Evolutionary conservation across 2,113 vertebrate genomes (phyloP).

Genomic region (Erpornis zantholeuca): DNA sequence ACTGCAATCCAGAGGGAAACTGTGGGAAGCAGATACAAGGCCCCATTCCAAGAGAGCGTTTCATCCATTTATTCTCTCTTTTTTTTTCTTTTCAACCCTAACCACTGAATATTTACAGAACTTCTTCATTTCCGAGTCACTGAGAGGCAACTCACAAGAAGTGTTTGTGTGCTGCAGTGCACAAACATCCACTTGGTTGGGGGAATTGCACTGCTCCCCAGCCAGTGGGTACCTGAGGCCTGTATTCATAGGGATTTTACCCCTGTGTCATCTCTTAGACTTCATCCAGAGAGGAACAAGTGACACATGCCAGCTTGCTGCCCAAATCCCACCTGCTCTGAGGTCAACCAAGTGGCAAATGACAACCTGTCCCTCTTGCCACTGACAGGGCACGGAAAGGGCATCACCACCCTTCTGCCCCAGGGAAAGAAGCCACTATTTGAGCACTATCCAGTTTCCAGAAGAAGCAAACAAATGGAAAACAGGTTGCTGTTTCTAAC

Average conservation of each 20-base stretch:
- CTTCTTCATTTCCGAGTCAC: neutral
- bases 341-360: neutral
- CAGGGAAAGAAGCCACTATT: neutral
- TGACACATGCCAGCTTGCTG: neutral
- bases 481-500: neutral
- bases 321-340: fast-evolving
- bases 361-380: neutral
- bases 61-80: no score
- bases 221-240: no score
- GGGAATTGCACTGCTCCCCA: fast-evolving
- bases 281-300: neutral
- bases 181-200: fast-evolving
- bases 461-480: neutral
- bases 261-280: neutral
- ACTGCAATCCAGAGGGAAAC: fast-evolving
- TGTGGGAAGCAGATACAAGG: neutral
- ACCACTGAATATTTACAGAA: neutral
- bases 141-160: neutral
- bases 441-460: neutral
- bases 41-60: fast-evolving
- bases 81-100: no score
- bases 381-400: fast-evolving
- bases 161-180: fast-evolving
- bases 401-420: neutral
- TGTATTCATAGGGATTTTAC: neutral